These are phyloP conservation scores for Cancer borealis DNA, from an alignment of 2,888 invertebrate genomes.

Conservation along the genomic window DNA sequence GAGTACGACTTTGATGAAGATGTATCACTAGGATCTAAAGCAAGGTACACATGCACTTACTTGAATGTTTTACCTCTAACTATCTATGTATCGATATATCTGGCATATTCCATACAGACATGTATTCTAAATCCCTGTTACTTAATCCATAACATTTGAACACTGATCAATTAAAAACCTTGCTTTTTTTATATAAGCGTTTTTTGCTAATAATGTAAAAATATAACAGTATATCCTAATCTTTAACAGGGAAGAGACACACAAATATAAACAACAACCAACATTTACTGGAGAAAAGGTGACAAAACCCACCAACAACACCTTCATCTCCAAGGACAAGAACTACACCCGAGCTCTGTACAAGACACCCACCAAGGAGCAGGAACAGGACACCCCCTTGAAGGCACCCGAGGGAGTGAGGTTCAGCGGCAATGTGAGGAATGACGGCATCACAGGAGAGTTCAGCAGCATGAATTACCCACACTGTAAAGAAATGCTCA, in stretches of 20 bases:
- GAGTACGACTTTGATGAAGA: not conserved
- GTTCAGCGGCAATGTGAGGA: slow-evolving; percentile 72
- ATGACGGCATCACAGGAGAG: slow-evolving; percentile 77
- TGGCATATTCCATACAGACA: not conserved
- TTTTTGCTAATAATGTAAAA: no score
- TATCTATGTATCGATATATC: not conserved
- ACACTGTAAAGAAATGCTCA: slow-evolving; percentile 71
- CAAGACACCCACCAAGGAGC: slow-evolving; percentile 51
- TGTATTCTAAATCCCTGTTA: no score
- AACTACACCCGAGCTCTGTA: slow-evolving; percentile 58
- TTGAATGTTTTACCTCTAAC: not conserved
- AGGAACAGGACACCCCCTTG: not conserved
- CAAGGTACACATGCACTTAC: not conserved
- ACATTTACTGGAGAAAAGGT: not conserved
- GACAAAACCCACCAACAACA: not conserved
- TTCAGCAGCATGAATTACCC: slow-evolving; percentile 77
- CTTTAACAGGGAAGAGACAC: not conserved
- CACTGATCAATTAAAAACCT: not conserved
- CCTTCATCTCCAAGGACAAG: not conserved
- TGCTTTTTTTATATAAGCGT: not conserved
- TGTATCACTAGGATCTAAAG: not conserved
- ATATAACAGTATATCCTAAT: not conserved
- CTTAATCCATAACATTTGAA: not conserved
- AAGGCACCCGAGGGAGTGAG: not conserved
- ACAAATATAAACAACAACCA: not conserved